Base-by-base conservation (phyloP, 1,140 invertebrate species). In the Lordiphosa collinella region DNA sequence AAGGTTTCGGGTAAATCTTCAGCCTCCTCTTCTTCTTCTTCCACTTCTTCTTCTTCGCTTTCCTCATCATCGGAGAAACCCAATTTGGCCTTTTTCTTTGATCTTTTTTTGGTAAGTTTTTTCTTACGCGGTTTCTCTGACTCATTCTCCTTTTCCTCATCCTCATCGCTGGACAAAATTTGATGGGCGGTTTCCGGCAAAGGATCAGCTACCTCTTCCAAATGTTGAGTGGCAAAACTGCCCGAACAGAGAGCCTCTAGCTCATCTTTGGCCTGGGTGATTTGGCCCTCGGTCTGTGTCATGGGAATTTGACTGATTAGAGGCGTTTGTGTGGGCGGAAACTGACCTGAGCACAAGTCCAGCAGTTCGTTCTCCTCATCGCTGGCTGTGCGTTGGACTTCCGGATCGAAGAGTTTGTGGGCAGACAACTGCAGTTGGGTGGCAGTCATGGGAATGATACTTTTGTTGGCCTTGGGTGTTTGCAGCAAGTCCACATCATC, bases 311-410 rank as follows among this genome's bases (percentile, higher is more conserved):
- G 86, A 40, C 76, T 86, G 16, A 88, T 88, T 0, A 87, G 18
- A 16, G 73, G 65, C 1, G 49, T 49, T 25, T 78, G 63, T 4
- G 78, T 41, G n/a, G 75, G 70, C 0, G 75, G 80, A 7, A 91
- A 91, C 62, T 86, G 89, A 1, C 91, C 91, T 0, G 91, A 92
- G 73, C 90, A 92, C n/a, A 92, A 64, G 5, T 86, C 88, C 8
- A 91, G 63, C 8, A 92, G 60, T 40, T 92, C 91, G 8, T 91
- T 89, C 7, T 91, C 90, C 51, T 90, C 89, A 0, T 90, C 82
- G 44, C 85, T 88, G 18, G 63, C 79, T 22, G 89, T 89, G 18
- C 76, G 64, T 13, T 60, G 52, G 13, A 57, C 29, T 48, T 79
- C 72, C 37, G 49, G 86, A 76, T 68, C 88, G 9, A 80, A 80